Evolutionary conservation across 1,140 invertebrate species (phyloP).

Genomic region (Pseudoatta argentina): DNA sequence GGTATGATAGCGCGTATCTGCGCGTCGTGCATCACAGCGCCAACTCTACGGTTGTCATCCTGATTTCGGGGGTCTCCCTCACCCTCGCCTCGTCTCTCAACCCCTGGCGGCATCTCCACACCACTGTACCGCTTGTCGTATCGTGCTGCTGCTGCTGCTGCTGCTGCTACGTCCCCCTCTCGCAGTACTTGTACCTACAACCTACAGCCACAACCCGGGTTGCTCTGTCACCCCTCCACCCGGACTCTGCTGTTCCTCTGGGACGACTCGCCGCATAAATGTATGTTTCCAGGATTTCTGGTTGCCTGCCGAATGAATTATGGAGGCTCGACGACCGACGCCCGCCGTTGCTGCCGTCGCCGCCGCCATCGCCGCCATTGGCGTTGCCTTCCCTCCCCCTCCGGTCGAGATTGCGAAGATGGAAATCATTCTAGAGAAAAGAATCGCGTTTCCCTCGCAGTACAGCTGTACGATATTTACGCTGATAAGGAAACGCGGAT

Average conservation of each 20-base stretch:
- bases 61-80: constrained; percentile 70
- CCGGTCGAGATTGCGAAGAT: constrained; percentile 58
- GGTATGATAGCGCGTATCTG: constrained; percentile 82
- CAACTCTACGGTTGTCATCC: constrained; percentile 82
- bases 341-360: constrained; percentile 9
- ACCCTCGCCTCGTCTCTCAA: constrained; percentile 36
- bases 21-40: constrained; percentile 79
- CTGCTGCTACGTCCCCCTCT: background rate
- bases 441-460: constrained; percentile 40
- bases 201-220: constrained; percentile 33
- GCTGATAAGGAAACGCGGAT: background rate
- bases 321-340: constrained; percentile 70
- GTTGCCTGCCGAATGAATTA: constrained; percentile 80
- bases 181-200: constrained; percentile 51
- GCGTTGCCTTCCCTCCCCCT: constrained; percentile 18
- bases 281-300: constrained; percentile 82
- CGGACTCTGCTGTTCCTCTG: constrained; percentile 56
- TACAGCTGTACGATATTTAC: constrained; percentile 53
- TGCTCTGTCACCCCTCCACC: constrained; percentile 53
- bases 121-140: constrained; percentile 17
- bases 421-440: constrained; percentile 53
- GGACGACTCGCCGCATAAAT: constrained; percentile 78
- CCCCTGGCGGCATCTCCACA: constrained; percentile 35
- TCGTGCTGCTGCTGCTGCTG: background rate
- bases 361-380: constrained; percentile 32